phyloP scores from a whole-genome alignment of 2,113 vertebrate genomes.

The Elephantulus edwardii region DNA sequence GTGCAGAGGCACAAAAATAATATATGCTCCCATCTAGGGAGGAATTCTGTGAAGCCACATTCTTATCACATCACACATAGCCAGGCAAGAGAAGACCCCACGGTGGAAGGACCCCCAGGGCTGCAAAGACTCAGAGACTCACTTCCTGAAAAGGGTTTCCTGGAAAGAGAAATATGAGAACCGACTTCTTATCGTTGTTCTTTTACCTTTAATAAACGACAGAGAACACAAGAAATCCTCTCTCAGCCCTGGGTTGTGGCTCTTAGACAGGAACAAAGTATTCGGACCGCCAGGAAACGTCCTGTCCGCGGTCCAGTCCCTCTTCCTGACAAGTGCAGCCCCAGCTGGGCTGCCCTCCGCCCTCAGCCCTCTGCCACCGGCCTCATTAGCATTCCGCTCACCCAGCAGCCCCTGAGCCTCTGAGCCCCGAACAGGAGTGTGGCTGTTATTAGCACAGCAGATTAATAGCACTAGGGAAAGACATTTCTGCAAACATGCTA shows the following conservation, averaged over 20 bases:
- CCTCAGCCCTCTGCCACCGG: background rate
- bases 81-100: background rate
- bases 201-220: background rate
- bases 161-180: background rate
- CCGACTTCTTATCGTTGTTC: rapidly evolving
- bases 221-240: background rate
- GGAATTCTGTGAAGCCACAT: conserved; percentile 38
- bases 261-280: conserved; percentile 53
- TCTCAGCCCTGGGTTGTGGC: conserved; percentile 59
- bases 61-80: background rate
- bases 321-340: background rate
- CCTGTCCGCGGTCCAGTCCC: conserved; percentile 31
- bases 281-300: background rate
- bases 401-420: conserved; percentile 68
- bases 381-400: conserved; percentile 65
- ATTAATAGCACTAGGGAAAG: conserved; percentile 91
- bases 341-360: rapidly evolving
- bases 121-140: conserved; percentile 35
- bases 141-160: rapidly evolving
- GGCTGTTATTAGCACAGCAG: conserved; percentile 91
- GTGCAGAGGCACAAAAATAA: background rate
- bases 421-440: conserved; percentile 79
- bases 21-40: background rate
- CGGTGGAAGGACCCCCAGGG: background rate
- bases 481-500: conserved; percentile 90